Evolutionary conservation across 2,888 invertebrate genomes (phyloP), one percentile per base, ranked within the genome.

Genomic region (Rotaria sp.): DNA sequence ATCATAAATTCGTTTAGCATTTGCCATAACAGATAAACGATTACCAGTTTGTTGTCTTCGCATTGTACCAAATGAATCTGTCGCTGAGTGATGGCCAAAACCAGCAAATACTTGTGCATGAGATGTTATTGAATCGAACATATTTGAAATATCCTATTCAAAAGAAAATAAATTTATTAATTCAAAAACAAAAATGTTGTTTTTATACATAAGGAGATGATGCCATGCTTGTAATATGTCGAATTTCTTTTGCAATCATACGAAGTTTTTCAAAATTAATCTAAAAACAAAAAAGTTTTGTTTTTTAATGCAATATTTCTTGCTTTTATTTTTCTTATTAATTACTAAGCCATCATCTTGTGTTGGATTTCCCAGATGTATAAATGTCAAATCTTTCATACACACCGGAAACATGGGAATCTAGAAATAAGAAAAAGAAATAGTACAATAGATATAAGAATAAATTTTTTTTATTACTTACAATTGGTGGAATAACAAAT

Each of bases 1-100:
- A 91, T 97, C 97, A 91, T 96, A 97, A 96, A 97, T 97, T 91
- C 96, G 97, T 92, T 97, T 97, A 85, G 96, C 95, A 2, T 96
- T 96, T 10, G 95, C 95, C 50, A 96, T 94, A 52, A 95, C 94
- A 0, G 88, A 13, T 90, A 90, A 13, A 88, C 96, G 94, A 90
- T 96, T 95, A 90, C 87, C 87, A n/a, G 35, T 41, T 89, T 90
- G 84, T 89, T 89, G 48, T 80, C 80, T 24, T 45, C 45, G 41
- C 11, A 80, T 80, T n/a, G 80, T 80, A 24, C 45, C 7, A 26
- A 35, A 45, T 90, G 88, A 85, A 90, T 89, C 86, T 24, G 90
- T 88, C 84, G 89, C 88, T n/a, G 85, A 84, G 26, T 84, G 67
- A 26, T 87, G 75, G 2, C 87, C 85, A 55, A 88, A 88, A 48